Evolutionary conservation across 2,113 vertebrate species (phyloP).

Genomic region (Thunnus maccoyii): DNA sequence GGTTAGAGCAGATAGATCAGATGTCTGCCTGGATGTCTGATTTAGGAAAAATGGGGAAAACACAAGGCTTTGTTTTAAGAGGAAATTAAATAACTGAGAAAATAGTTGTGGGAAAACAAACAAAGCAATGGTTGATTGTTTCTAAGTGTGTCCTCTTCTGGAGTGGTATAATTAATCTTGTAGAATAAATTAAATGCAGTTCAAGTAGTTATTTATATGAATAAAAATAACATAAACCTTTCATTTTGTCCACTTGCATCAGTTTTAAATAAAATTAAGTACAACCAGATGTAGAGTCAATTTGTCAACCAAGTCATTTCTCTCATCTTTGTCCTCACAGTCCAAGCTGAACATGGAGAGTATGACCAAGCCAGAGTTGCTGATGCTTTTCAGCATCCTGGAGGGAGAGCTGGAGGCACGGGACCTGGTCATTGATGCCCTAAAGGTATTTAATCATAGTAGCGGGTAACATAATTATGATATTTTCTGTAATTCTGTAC

Average conservation of each 20-base stretch:
- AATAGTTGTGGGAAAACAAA: slow-evolving; percentile 9
- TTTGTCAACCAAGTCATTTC: background rate
- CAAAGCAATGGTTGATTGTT: slow-evolving; percentile 4
- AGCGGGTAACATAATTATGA: slow-evolving; percentile 12
- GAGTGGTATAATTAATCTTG: background rate
- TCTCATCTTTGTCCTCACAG: slow-evolving; percentile 77
- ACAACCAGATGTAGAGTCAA: no score
- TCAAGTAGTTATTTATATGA: background rate
- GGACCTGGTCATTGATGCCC: slow-evolving; percentile 95
- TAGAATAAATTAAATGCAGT: background rate
- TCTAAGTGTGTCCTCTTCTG: slow-evolving; percentile 4
- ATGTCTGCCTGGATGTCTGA: slow-evolving; percentile 39
- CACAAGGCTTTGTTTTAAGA: slow-evolving; percentile 16
- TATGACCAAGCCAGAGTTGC: slow-evolving; percentile 93
- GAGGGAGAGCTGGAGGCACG: slow-evolving; percentile 97
- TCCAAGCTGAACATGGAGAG: slow-evolving; percentile 96
- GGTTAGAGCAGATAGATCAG: slow-evolving; percentile 28
- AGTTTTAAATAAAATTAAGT: background rate
- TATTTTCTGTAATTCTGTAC: background rate
- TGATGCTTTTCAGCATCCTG: slow-evolving; percentile 96
- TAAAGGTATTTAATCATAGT: slow-evolving; percentile 88
- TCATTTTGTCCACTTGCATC: background rate
- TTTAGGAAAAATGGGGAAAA: slow-evolving; percentile 27
- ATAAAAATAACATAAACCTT: background rate
- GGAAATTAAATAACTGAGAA: slow-evolving; percentile 9